phyloP scores from a whole-genome alignment of 2,888 invertebrate species.

The Drosophila anceps region DNA sequence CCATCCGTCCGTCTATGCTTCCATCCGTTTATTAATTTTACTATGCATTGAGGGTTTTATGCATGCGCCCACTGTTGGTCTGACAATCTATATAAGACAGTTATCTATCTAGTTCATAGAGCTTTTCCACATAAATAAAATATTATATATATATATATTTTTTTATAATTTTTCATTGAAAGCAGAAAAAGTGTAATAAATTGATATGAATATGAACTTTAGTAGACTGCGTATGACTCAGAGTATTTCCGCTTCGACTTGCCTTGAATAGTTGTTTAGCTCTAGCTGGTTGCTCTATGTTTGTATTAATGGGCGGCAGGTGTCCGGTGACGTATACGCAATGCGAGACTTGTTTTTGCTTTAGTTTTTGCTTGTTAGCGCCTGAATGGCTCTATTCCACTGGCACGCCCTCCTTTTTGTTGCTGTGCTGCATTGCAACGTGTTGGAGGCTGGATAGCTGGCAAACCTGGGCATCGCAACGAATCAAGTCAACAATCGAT shows the following conservation, averaged over 20 bases:
- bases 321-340: slow-evolving; percentile 19
- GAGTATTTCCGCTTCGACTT: slow-evolving; percentile 6
- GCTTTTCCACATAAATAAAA: too few relatives aligned
- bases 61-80: too few relatives aligned
- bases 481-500: neutral
- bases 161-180: too few relatives aligned
- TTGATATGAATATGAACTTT: neutral
- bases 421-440: neutral
- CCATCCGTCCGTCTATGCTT: too few relatives aligned
- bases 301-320: neutral
- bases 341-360: slow-evolving; percentile 10
- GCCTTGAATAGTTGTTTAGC: neutral
- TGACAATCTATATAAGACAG: too few relatives aligned
- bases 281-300: neutral
- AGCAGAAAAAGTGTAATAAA: neutral
- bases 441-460: neutral
- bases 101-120: too few relatives aligned
- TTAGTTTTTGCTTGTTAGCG: slow-evolving; percentile 26
- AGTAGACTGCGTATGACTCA: neutral
- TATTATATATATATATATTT: too few relatives aligned
- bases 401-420: slow-evolving; percentile 25
- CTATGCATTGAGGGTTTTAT: too few relatives aligned
- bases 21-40: too few relatives aligned
- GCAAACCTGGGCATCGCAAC: neutral
- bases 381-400: neutral